These are phyloP conservation scores for Xiphias gladius DNA, from an alignment of 2,113 vertebrate genomes.

Conservation along the genomic window DNA sequence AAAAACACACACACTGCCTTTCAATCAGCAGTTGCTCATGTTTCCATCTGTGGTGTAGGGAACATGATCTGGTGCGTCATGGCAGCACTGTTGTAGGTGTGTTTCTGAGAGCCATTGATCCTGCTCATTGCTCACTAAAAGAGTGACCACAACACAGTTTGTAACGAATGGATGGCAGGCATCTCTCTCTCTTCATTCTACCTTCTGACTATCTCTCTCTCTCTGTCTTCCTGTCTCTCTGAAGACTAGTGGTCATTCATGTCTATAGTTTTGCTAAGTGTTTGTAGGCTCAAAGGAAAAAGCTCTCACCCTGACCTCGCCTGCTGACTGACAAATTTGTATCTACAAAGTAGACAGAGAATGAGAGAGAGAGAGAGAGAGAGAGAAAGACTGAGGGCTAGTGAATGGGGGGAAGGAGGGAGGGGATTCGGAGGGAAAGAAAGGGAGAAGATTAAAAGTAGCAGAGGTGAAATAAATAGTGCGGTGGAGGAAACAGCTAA, in stretches of 20 bases:
- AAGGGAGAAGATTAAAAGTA: no score
- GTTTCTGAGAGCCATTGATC: conserved; percentile 12
- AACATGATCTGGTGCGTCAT: not conserved
- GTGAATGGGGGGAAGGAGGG: no score
- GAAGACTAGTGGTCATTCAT: not conserved
- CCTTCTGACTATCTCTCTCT: not conserved
- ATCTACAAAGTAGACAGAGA: no score
- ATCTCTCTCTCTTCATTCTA: not conserved
- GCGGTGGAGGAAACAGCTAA: no score
- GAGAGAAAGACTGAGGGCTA: no score
- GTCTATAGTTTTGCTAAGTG: conserved; percentile 1
- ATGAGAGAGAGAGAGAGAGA: no score
- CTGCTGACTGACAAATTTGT: no score
- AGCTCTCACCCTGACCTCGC: not conserved
- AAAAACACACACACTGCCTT: not conserved
- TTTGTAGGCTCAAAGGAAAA: conserved; percentile 14
- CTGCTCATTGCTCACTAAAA: not conserved
- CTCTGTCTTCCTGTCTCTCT: not conserved
- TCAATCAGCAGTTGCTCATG: not conserved
- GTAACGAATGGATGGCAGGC: not conserved
- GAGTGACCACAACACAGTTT: conserved; percentile 15
- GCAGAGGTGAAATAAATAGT: no score
- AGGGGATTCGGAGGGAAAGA: no score
- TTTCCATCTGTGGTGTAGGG: conserved; percentile 1
- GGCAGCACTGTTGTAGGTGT: not conserved